Evolutionary conservation across 2,113 vertebrate species (phyloP).

Genomic region (Malurus elegans): DNA sequence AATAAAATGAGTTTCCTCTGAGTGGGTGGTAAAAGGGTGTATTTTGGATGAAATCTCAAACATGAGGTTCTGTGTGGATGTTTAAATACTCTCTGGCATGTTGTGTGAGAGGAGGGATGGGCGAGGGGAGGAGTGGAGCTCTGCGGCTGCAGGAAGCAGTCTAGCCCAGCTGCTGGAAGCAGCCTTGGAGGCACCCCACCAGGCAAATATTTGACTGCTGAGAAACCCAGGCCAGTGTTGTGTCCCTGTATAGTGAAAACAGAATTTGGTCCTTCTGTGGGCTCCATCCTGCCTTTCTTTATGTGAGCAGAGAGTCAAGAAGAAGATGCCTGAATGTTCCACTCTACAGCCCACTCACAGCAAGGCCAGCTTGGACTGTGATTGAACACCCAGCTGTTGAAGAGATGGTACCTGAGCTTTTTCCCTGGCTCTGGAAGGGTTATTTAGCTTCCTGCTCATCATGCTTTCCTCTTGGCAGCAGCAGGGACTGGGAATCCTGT

Average conservation of each 20-base stretch:
- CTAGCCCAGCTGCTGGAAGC: conserved; percentile 20
- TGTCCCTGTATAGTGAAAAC: not conserved
- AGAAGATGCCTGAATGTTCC: not conserved
- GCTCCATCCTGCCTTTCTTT: not conserved
- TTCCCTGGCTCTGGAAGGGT: not conserved
- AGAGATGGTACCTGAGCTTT: not conserved
- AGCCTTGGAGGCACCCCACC: not conserved
- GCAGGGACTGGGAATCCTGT: not conserved
- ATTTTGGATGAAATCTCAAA: conserved; percentile 49
- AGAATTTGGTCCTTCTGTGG: not conserved
- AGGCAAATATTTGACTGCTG: conserved; percentile 25
- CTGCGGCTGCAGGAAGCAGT: conserved; percentile 12
- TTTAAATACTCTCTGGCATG: conserved; percentile 18
- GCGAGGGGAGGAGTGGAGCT: not conserved
- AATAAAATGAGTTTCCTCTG: conserved; percentile 55
- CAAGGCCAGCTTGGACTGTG: not conserved
- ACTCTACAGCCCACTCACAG: not conserved
- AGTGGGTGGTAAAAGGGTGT: conserved; percentile 50
- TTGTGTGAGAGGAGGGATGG: conserved; percentile 13
- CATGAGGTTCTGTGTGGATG: conserved; percentile 9
- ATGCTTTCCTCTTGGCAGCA: not conserved
- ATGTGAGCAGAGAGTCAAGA: not conserved
- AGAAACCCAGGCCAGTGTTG: not conserved
- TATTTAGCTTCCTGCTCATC: not conserved
- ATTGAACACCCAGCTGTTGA: not conserved